Evolutionary conservation across 2,888 invertebrate species (phyloP).

Genomic region (Chymomyza amoena): DNA sequence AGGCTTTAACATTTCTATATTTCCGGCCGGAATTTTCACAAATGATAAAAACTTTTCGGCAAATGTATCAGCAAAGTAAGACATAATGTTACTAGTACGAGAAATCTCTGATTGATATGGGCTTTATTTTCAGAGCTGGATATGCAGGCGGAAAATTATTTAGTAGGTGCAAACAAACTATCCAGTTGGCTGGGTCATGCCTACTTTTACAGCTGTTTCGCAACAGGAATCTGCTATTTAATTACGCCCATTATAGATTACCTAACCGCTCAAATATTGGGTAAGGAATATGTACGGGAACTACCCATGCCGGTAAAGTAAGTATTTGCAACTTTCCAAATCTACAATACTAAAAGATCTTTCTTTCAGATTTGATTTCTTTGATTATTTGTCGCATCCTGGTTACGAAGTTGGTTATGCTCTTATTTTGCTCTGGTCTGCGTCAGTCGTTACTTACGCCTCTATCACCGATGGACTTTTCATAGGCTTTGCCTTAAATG

Average conservation of each 20-base stretch:
- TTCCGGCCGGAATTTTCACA: conserved; percentile 63
- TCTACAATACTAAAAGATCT: neutral
- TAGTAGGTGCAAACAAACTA: conserved; percentile 47
- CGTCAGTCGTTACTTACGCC: conserved; percentile 64
- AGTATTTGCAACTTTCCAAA: conserved; percentile 3
- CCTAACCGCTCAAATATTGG: conserved; percentile 40
- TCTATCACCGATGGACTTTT: conserved; percentile 73
- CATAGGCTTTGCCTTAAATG: conserved; percentile 70
- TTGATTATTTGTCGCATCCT: conserved; percentile 61
- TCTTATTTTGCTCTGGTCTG: conserved; percentile 61
- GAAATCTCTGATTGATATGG: neutral
- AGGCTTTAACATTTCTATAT: conserved; percentile 70
- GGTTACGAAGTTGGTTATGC: conserved; percentile 66
- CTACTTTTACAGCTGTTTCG: conserved; percentile 62
- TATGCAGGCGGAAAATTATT: conserved; percentile 19
- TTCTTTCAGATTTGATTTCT: conserved; percentile 61
- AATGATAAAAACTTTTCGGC: conserved; percentile 64
- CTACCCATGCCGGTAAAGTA: conserved; percentile 77
- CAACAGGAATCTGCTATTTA: conserved; percentile 74
- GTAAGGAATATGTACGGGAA: conserved; percentile 45
- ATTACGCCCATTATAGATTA: conserved; percentile 65
- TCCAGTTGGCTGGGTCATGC: conserved; percentile 54
- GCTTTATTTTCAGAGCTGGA: neutral
- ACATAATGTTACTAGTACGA: neutral
- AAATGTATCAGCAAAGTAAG: conserved; percentile 63